phyloP scores from a whole-genome alignment of 2,888 invertebrate species.

The Fissipunctia ypsillon region DNA sequence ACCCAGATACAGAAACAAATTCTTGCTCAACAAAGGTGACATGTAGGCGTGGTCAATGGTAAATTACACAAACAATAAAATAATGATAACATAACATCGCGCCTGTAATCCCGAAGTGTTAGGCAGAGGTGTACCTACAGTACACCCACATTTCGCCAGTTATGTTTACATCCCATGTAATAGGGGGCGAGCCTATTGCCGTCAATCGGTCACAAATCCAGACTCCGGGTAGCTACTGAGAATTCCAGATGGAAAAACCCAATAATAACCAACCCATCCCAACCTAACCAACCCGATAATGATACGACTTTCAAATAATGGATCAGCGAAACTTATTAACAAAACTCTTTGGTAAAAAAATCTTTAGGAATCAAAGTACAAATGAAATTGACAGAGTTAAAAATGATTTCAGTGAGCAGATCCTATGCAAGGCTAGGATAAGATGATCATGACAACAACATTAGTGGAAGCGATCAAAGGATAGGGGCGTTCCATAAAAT shows the following conservation, averaged over 20 bases:
- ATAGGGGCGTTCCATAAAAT: background rate
- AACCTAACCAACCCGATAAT: background rate
- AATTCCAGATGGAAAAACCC: no score
- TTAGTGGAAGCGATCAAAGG: background rate
- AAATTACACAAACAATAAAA: constrained; percentile 15
- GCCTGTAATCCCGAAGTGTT: no score
- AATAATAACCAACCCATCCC: no score
- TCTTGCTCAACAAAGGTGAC: background rate
- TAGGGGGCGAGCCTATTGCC: no score
- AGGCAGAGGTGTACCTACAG: no score
- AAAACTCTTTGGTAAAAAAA: background rate
- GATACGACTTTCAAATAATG: background rate
- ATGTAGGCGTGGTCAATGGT: background rate
- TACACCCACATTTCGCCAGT: no score
- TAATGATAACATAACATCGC: background rate
- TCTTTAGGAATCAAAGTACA: background rate
- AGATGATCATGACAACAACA: background rate
- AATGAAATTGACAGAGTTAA: background rate
- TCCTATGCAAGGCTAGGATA: background rate
- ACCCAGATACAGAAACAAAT: background rate
- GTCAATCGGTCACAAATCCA: no score
- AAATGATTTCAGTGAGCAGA: background rate
- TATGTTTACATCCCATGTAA: no score
- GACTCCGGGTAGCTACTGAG: no score
- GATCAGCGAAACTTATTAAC: background rate